These are phyloP conservation scores for Helicoverpa assulta DNA, from an alignment of 2,888 invertebrate genomes.

Conservation along the genomic window DNA sequence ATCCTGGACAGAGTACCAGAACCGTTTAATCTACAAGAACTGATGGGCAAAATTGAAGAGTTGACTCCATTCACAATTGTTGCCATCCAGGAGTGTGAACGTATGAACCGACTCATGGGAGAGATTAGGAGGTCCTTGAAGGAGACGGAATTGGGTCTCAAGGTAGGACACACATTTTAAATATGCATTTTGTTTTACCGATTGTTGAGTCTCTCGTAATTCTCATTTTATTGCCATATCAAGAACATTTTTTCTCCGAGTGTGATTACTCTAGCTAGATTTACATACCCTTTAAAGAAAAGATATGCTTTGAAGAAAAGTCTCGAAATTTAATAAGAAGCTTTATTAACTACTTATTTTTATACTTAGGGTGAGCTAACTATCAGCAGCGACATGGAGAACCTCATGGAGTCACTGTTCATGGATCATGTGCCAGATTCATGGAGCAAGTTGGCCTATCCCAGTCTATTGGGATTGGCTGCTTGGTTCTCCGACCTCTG, in stretches of 20 bases:
- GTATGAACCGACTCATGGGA: constrained; percentile 96
- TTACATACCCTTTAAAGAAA: too few relatives aligned
- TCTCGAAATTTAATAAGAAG: too few relatives aligned
- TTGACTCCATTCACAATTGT: constrained; percentile 97
- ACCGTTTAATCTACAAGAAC: constrained; percentile 95
- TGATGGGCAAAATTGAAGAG: constrained; percentile 96
- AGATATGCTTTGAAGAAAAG: too few relatives aligned
- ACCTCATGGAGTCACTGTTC: constrained; percentile 95
- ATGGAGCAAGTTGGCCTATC: constrained; percentile 97
- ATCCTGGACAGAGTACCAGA: constrained; percentile 96
- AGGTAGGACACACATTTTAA: constrained; percentile 86
- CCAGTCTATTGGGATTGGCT: constrained; percentile 95
- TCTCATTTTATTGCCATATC: too few relatives aligned
- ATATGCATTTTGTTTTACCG: too few relatives aligned
- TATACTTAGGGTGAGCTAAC: constrained; percentile 95
- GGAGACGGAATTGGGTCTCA: constrained; percentile 96
- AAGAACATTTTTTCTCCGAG: too few relatives aligned
- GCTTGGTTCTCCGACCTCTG: constrained; percentile 97
- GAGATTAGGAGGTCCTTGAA: constrained; percentile 95
- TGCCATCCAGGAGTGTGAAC: constrained; percentile 97
- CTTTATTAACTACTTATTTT: background rate
- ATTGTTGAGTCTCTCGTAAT: too few relatives aligned
- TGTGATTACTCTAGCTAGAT: too few relatives aligned
- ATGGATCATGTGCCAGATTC: constrained; percentile 96
- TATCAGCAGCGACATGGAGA: constrained; percentile 97